A percentile compares a stretch with the other conserved stretches of the same genome.
phyloP scores from a whole-genome alignment of 2,888 invertebrate species.

The Lasioglossum lativentre region DNA sequence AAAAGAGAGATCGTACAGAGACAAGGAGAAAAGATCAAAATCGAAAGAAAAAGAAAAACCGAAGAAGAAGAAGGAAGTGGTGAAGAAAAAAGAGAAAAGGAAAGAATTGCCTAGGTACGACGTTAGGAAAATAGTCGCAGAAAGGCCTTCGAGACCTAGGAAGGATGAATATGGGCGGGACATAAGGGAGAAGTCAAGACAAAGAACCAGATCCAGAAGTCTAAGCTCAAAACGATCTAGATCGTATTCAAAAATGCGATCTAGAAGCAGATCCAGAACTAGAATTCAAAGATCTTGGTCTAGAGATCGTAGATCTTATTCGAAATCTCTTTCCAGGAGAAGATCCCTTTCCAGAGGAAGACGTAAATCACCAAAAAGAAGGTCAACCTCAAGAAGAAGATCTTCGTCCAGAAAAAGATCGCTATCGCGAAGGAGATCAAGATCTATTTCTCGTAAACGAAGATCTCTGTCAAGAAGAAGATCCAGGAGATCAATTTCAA shows the following conservation, averaged over 20 bases:
- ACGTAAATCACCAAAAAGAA: slow-evolving; percentile 73
- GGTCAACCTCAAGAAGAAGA: slow-evolving; percentile 77
- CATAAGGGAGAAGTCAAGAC: slow-evolving; percentile 82
- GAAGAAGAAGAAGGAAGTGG: slow-evolving; percentile 79
- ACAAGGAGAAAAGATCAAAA: slow-evolving; percentile 85
- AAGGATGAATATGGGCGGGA: slow-evolving; percentile 94
- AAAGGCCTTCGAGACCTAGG: slow-evolving; percentile 87
- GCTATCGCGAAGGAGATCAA: slow-evolving; percentile 68
- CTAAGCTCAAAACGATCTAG: slow-evolving; percentile 77
- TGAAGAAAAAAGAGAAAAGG: slow-evolving; percentile 87
- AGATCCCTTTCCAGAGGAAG: slow-evolving; percentile 77
- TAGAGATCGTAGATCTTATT: slow-evolving; percentile 73
- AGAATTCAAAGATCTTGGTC: slow-evolving; percentile 79
- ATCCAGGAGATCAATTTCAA: slow-evolving; percentile 71
- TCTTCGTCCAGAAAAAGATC: slow-evolving; percentile 72
- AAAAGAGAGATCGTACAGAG: slow-evolving; percentile 92
- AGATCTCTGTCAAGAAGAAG: slow-evolving; percentile 74
- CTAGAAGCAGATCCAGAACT: slow-evolving; percentile 79
- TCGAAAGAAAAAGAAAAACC: slow-evolving; percentile 83
- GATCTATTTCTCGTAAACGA: slow-evolving; percentile 76
- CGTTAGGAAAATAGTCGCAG: slow-evolving; percentile 91
- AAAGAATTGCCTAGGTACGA: slow-evolving; percentile 94
- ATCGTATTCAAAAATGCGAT: slow-evolving; percentile 79
- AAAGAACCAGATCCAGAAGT: slow-evolving; percentile 72
- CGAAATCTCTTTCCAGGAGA: slow-evolving; percentile 74